These are phyloP conservation scores for Acrocephalus scirpaceus DNA, from an alignment of 2,797 vertebrate genomes.

Conservation along the genomic window DNA sequence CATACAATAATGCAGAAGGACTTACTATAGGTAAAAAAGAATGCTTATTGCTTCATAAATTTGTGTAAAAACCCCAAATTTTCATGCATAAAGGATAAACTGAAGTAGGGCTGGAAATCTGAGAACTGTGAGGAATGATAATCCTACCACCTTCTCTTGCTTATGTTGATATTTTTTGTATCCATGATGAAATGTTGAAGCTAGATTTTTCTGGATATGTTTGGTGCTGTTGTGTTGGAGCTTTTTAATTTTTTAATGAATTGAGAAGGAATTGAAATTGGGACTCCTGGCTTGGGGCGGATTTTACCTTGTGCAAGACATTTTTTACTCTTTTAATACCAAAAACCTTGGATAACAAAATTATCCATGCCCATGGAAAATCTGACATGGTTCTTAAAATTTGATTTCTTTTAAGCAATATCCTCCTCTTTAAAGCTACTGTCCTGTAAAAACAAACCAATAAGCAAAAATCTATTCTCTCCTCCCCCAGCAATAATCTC, in stretches of 20 bases:
- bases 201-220: not conserved
- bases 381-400: no score
- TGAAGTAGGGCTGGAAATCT: not conserved
- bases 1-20: not conserved
- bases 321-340: not conserved
- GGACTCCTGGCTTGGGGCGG: not conserved
- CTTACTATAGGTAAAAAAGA: not conserved
- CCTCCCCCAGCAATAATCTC: not conserved
- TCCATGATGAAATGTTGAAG: not conserved
- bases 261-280: not conserved
- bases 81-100: not conserved
- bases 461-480: not conserved
- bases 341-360: not conserved
- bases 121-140: not conserved
- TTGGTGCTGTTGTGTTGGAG: not conserved
- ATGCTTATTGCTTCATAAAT: not conserved
- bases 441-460: not conserved
- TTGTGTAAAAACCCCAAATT: not conserved
- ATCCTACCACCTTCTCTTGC: not conserved
- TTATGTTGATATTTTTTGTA: not conserved
- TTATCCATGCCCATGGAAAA: fast-evolving
- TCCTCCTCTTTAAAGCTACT: not conserved
- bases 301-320: not conserved
- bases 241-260: not conserved
- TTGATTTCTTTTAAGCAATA: not conserved